A percentile compares a stretch with the other conserved stretches of the same genome.
Evolutionary conservation across 2,888 invertebrate species (phyloP).

Genomic region (Diaphora mendica): DNA sequence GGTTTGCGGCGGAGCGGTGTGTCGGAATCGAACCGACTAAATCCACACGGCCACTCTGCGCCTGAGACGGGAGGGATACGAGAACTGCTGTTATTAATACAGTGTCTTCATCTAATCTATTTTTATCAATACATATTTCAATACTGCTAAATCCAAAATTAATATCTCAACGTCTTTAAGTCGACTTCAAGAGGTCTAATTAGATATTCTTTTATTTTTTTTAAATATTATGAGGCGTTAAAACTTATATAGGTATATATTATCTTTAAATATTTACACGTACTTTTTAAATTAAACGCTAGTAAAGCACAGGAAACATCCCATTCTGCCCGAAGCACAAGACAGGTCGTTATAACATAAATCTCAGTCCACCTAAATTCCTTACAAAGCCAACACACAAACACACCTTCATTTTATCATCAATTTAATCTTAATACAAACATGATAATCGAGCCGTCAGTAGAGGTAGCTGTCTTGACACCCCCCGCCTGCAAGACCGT

Average conservation of each 20-base stretch:
- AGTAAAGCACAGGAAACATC: neutral
- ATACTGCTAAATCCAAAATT: too few species aligned
- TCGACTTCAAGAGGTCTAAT: too few species aligned
- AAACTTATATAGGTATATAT: neutral
- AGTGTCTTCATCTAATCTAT: too few species aligned
- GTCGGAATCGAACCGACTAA: too few species aligned
- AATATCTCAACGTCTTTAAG: too few species aligned
- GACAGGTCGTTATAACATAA: slow-evolving; percentile 9
- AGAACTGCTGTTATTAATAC: too few species aligned
- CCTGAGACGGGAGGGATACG: too few species aligned
- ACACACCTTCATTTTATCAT: slow-evolving; percentile 49
- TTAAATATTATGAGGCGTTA: neutral
- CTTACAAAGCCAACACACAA: slow-evolving; percentile 39
- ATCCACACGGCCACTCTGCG: too few species aligned
- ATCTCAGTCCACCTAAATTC: slow-evolving; percentile 19
- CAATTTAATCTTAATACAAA: slow-evolving; percentile 55
- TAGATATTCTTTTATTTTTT: too few species aligned
- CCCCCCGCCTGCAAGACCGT: slow-evolving; percentile 39
- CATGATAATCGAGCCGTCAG: slow-evolving; percentile 47
- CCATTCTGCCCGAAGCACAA: neutral
- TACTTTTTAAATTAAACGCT: neutral
- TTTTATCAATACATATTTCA: neutral
- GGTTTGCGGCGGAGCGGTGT: too few species aligned
- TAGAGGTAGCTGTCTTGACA: slow-evolving; percentile 52
- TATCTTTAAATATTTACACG: too few species aligned